Conservation (phyloP, 2,113 vertebrate species). For the Oryzias celebensis region DNA sequence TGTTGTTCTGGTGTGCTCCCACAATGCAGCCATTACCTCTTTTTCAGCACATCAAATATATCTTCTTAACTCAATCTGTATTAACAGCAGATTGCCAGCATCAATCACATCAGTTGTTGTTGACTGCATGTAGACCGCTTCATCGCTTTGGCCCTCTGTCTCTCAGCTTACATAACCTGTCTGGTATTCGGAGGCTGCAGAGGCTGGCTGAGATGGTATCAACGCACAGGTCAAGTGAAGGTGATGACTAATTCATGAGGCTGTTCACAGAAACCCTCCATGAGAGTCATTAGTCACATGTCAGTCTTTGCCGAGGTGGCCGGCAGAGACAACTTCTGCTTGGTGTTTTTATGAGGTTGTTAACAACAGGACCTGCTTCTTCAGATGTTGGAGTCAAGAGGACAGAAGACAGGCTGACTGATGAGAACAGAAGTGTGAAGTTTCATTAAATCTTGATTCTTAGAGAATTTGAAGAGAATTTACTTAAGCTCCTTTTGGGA, state of each 20-base stretch:
- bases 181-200: conserved; percentile 25
- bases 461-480: no score
- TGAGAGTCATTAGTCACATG: conserved; percentile 53
- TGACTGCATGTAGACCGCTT: conserved; percentile 6
- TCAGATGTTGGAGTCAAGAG: conserved; percentile 24
- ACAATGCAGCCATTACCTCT: not conserved
- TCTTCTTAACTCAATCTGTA: conserved; percentile 15
- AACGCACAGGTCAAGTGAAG: conserved; percentile 40
- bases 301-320: conserved; percentile 29
- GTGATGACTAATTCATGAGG: conserved; percentile 61
- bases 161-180: conserved; percentile 49
- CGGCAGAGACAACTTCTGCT: conserved; percentile 16
- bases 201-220: conserved; percentile 48
- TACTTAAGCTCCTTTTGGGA: no score
- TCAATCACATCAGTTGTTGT: conserved; percentile 30
- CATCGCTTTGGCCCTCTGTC: conserved; percentile 25
- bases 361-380: conserved; percentile 39
- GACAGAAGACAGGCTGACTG: not conserved
- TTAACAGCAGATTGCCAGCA: conserved; percentile 29
- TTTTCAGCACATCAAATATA: conserved; percentile 11
- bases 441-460: conserved; percentile 11
- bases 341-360: conserved; percentile 26
- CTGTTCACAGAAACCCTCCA: conserved; percentile 23
- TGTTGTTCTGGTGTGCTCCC: not conserved
- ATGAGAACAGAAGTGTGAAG: not conserved